Evolutionary conservation across 2,113 vertebrate species (phyloP), one percentile per base, ranked within the genome.

Genomic region (Rafetus swinhoei): DNA sequence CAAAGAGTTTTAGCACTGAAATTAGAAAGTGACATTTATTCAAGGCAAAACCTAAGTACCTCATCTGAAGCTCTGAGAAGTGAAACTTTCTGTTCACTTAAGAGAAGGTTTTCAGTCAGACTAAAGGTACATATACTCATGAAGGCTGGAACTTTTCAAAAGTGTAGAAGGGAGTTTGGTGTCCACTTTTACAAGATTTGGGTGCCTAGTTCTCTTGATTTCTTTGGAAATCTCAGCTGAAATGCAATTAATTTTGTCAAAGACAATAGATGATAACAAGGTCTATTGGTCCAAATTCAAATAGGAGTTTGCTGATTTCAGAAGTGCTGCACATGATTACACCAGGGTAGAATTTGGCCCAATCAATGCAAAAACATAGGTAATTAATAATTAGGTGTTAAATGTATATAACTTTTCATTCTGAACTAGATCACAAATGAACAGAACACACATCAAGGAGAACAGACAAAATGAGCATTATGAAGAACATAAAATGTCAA

Each of bases 21-120:
- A 2, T 18, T 9, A 60, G 7, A 69, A 14, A 0, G 0, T 4
- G 35, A 50, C 45, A 4, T 16, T 6, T 22, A 13, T 35, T 6
- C 6, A 4, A 32, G 32, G 62, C 18, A 32, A n/a, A 32, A n/a
- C 74, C 22, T 88, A 55, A 1, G 1, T 6, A 4, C 4, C 3
- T 56, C 55, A 50, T 25, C 57, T 53, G 56, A 53, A 80, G 54
- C 54, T 35, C 18, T 57, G 0, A 76, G 29, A 86, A 82, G 84
- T 4, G 83, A 14, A 35, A 14, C 12, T 65, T 12, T 6, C 2
- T 62, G 50, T 14, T 16, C 27, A 22, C 19, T n/a, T 32, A 59
- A 7, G 3, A 21, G 32, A 69, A 13, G 32, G 7, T 11, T 39
- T 57, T 81, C n/a, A 22, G 6, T 1, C 35, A 76, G 35, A 21